Conservation (phyloP, 2,797 vertebrate species). For the Choloepus didactylus region DNA sequence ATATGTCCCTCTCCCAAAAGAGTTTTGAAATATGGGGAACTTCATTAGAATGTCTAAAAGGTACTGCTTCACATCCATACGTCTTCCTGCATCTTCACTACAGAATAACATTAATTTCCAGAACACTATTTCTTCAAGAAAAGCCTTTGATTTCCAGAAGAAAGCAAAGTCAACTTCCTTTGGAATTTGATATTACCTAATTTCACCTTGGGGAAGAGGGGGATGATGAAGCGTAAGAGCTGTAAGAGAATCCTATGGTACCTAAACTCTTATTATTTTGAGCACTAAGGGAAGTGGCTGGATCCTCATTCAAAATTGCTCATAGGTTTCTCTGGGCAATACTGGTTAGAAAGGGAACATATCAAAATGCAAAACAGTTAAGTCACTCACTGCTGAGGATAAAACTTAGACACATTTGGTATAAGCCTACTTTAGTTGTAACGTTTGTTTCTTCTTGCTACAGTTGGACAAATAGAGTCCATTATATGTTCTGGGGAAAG, state of each 20-base stretch:
- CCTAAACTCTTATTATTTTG: neutral
- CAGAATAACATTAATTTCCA: neutral
- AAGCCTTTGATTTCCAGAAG: neutral
- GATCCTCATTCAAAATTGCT: neutral
- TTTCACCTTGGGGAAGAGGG: neutral
- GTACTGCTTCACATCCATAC: neutral
- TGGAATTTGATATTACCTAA: neutral
- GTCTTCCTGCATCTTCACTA: neutral
- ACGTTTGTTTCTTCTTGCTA: neutral
- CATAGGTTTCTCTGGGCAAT: neutral
- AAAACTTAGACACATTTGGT: neutral
- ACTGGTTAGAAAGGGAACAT: neutral
- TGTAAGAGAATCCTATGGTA: neutral
- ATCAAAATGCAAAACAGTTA: neutral
- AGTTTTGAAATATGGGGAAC: neutral
- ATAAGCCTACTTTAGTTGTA: neutral
- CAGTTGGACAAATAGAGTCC: neutral
- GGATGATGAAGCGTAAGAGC: neutral
- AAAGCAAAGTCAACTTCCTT: neutral
- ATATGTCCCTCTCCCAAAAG: neutral
- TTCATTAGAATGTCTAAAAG: neutral
- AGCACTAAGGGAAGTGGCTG: neutral
- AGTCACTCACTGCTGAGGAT: neutral
- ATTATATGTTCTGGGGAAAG: neutral
- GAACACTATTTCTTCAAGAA: neutral